These are phyloP conservation scores for Agelastica alni DNA, from an alignment of 2,888 invertebrate species.

Conservation along the genomic window DNA sequence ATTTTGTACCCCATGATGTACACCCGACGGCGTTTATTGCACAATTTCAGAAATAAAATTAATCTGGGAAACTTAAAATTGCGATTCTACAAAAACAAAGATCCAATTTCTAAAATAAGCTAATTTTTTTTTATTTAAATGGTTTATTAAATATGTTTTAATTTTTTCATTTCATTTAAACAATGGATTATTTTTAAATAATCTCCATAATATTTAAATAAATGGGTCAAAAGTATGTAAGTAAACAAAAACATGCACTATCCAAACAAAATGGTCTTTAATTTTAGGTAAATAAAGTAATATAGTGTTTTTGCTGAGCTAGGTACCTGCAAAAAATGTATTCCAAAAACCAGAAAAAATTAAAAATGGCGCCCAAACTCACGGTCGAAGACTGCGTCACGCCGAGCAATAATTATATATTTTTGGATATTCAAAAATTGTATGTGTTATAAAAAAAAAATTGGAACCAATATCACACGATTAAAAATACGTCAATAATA, in stretches of 20 bases:
- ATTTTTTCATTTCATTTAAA: background rate
- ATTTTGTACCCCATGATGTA: too few species aligned
- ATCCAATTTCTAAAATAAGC: background rate
- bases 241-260: slow-evolving; percentile 1
- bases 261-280: background rate
- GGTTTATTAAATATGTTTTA: too few species aligned
- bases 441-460: too few species aligned
- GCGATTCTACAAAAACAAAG: background rate
- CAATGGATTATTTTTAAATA: background rate
- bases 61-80: background rate
- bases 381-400: slow-evolving; percentile 19
- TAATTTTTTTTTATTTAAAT: too few species aligned
- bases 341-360: background rate
- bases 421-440: slow-evolving; percentile 3
- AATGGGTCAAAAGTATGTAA: background rate
- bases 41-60: background rate
- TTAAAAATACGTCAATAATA: background rate
- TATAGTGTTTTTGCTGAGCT: too few species aligned
- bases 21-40: too few species aligned
- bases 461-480: too few species aligned
- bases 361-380: slow-evolving; percentile 18
- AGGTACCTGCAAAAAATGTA: background rate
- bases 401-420: slow-evolving; percentile 8
- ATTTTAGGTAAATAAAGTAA: slow-evolving; percentile 1
- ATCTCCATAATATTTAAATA: background rate